Evolutionary conservation across 1,140 invertebrate species (phyloP), one percentile per base, ranked within the genome.

Genomic region (Lordiphosa collinella): DNA sequence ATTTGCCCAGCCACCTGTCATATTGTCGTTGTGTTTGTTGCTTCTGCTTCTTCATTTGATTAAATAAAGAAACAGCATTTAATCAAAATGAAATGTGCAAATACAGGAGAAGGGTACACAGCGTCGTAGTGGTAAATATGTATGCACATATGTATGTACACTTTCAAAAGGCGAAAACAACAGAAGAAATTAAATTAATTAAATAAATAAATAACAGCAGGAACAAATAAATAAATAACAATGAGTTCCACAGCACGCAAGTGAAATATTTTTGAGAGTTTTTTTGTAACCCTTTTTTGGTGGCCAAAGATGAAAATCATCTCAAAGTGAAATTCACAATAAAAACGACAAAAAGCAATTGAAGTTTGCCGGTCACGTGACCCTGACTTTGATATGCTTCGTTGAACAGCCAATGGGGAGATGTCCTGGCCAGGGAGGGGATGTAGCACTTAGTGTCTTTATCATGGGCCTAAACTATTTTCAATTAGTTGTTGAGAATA

Each of bases 11-110:
- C n/a, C 25, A 43, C 31, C 54, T 49, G 12, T 11, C 16, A 18
- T 36, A 18, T 36, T 18, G 29, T 34, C 55, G 41, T 55, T 22
- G 1, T 36, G 6, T 44, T 43, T 11, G 9, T 22, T 4, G 6
- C 16, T 0, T 5, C 8, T 18, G 36, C 16, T 25, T 25, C 40
- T 43, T 80, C 75, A 79, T 80, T 79, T 79, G 76, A 80, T 80
- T 80, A 79, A 79, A 80, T 80, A 79, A 58, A 80, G 60, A 70
- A 59, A 80, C 75, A 80, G 50, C 75, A 75, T 80, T 79, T 78
- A 78, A 78, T 78, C 74, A 78, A 78, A 68, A 58, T 72, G 74
- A 56, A 49, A 68, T 67, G 50, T 72, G 68, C 52, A 76, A 76
- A 76, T 40, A 72, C 32, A 29, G 25, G 34, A 16, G 29, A n/a